These are phyloP conservation scores for Brachyopa scutellaris DNA, from an alignment of 2,888 invertebrate genomes.

Conservation along the genomic window DNA sequence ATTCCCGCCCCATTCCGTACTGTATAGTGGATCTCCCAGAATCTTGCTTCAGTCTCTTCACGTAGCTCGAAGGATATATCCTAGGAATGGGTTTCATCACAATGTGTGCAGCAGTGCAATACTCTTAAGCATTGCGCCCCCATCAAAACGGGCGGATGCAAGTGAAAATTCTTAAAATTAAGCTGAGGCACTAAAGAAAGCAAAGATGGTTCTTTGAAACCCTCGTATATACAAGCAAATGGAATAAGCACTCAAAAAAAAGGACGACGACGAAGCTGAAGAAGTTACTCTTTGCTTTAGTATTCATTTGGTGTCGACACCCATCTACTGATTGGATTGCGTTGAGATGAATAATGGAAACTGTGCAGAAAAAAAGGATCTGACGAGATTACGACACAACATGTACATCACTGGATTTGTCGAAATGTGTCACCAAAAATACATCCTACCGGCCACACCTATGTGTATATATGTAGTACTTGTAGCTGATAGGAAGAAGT, in stretches of 20 bases:
- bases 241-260: conserved; percentile 28
- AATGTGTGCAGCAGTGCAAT: conserved; percentile 45
- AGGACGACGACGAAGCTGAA: neutral
- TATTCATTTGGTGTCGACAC: neutral
- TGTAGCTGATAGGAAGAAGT: no score
- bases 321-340: conserved; percentile 53
- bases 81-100: conserved; percentile 31
- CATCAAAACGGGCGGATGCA: neutral
- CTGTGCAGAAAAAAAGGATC: conserved; percentile 16
- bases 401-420: no score
- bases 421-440: conserved; percentile 18
- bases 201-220: conserved; percentile 11
- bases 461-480: no score
- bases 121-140: conserved; percentile 37
- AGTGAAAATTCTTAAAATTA: conserved; percentile 42
- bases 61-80: conserved; percentile 19
- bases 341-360: conserved; percentile 25
- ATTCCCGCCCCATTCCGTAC: conserved; percentile 43
- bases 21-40: conserved; percentile 46
- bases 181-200: conserved; percentile 11
- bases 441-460: no score
- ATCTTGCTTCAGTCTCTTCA: conserved; percentile 28
- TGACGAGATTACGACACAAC: conserved; percentile 38
- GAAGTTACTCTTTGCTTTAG: neutral
- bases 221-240: conserved; percentile 9